A percentile compares a stretch with the other conserved stretches of the same genome.
phyloP scores from a whole-genome alignment of 2,888 invertebrate genomes.

The Cryptophagus acutangulus region DNA sequence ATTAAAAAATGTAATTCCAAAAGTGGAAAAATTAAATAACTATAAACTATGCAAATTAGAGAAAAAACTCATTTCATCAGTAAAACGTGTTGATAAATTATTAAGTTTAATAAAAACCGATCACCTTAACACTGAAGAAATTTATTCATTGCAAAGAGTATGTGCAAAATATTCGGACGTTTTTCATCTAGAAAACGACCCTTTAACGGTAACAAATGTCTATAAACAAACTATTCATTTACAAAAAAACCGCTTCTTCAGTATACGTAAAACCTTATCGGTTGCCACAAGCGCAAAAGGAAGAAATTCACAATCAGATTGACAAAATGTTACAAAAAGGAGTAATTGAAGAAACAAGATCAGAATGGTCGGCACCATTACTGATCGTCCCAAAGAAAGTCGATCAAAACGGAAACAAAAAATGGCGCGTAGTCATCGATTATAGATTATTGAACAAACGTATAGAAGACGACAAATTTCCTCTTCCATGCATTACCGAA shows the following conservation, averaged over 20 bases:
- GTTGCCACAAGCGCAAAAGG: no score
- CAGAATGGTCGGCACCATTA: no score
- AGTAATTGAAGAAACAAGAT: no score
- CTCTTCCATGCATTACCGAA: conserved; percentile 22
- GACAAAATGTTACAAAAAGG: no score
- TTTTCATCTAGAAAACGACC: conserved; percentile 21
- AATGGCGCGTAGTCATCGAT: no score
- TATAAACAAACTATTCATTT: no score
- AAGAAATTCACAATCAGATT: no score
- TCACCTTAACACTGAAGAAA: conserved; percentile 16
- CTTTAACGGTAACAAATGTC: conserved; percentile 25
- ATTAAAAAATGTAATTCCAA: conserved; percentile 19
- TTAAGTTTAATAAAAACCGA: conserved; percentile 17
- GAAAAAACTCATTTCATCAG: conserved; percentile 6
- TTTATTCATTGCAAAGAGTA: conserved; percentile 14
- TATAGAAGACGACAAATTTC: conserved; percentile 23
- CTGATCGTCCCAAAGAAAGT: no score
- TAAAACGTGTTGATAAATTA: conserved; percentile 17
- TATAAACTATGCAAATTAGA: conserved; percentile 9
- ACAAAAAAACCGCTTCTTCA: no score
- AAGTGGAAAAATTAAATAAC: conserved; percentile 6
- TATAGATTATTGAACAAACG: conserved; percentile 18
- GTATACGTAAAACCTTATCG: no score
- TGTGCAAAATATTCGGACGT: conserved; percentile 22
- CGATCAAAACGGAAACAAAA: no score